Conservation (phyloP, 2,113 vertebrate species). For the Spermophilus dauricus region DNA sequence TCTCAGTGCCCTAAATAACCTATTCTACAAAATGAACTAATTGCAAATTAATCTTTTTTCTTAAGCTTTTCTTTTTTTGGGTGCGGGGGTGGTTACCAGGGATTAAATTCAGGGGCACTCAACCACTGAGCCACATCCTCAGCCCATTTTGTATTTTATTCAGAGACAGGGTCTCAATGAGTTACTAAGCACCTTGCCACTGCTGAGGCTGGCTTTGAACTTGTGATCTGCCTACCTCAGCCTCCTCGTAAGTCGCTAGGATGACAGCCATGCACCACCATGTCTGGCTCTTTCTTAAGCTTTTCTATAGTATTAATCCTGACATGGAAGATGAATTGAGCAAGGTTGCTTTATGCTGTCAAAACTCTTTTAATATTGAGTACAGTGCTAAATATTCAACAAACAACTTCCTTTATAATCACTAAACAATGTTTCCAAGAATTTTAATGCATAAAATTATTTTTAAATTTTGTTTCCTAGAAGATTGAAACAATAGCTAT, state of each 20-base stretch:
- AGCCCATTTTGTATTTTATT: too few species aligned
- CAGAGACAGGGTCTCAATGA: too few species aligned
- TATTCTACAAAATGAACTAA: neutral
- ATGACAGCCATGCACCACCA: too few species aligned
- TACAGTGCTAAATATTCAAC: neutral
- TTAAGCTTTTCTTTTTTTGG: neutral
- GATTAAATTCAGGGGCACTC: too few species aligned
- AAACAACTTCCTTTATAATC: neutral
- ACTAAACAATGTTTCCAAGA: constrained; percentile 1
- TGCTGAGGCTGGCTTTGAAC: too few species aligned
- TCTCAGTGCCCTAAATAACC: neutral
- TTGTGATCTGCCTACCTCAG: too few species aligned
- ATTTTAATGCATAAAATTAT: constrained; percentile 29
- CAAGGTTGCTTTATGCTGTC: neutral
- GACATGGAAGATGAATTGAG: neutral
- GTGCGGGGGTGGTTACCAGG: too few species aligned
- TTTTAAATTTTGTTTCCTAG: neutral
- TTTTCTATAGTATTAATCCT: constrained; percentile 4
- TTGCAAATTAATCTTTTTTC: constrained; percentile 26
- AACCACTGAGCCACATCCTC: too few species aligned
- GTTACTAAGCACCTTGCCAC: too few species aligned
- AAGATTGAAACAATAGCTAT: constrained; percentile 1
- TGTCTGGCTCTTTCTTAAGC: too few species aligned
- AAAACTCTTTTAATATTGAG: constrained; percentile 10
- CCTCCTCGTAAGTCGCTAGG: too few species aligned